phyloP scores from a whole-genome alignment of 2,113 vertebrate genomes.

The Gavia stellata region DNA sequence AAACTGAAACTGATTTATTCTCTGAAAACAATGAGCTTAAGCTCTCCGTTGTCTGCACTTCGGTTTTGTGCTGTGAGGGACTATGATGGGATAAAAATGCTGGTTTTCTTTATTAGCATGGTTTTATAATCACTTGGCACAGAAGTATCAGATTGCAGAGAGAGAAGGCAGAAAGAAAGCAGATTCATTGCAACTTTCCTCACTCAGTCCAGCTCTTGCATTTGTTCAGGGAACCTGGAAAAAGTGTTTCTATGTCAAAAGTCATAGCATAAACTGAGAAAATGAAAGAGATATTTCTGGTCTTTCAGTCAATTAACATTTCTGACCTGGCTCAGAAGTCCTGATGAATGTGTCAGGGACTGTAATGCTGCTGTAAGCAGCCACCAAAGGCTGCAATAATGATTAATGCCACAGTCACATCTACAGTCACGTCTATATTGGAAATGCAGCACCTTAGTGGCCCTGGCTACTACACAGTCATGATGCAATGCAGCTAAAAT shows the following conservation, averaged over 20 bases:
- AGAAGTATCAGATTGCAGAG: not conserved
- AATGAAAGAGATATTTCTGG: not conserved
- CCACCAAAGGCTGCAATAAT: not conserved
- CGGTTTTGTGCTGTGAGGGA: not conserved
- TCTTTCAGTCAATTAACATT: not conserved
- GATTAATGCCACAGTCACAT: not conserved
- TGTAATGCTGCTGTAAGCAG: not conserved
- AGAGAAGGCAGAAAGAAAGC: not conserved
- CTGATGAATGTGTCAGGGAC: not conserved
- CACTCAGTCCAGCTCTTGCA: not conserved
- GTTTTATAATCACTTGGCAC: constrained; percentile 11
- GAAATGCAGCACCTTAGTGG: not conserved
- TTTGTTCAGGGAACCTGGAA: not conserved
- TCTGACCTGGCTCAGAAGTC: not conserved
- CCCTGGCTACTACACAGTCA: not conserved
- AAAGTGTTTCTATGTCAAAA: constrained; percentile 3
- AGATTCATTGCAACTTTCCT: not conserved
- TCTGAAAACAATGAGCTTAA: constrained; percentile 19
- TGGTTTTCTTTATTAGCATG: not conserved
- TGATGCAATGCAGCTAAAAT: not conserved
- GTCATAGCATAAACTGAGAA: not conserved
- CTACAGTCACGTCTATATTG: not conserved
- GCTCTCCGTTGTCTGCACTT: not conserved
- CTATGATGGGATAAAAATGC: not conserved
- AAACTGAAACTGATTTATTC: constrained; percentile 1